Evolutionary conservation across 2,888 invertebrate species (phyloP).

Genomic region (Drosophila setosimentum): DNA sequence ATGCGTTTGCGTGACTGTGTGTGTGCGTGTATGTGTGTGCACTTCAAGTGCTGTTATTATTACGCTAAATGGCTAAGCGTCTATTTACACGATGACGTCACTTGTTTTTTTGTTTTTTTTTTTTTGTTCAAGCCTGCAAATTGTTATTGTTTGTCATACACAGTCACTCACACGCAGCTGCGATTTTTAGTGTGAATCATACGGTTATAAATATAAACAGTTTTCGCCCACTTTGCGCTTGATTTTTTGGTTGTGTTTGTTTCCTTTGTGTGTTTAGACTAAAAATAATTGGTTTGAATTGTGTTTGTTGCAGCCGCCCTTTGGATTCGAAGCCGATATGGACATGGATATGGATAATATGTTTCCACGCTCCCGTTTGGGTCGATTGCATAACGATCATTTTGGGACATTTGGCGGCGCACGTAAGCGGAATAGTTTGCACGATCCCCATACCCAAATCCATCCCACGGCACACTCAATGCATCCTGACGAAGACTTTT

Average conservation of each 20-base stretch:
- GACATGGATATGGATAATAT: slow-evolving; percentile 84
- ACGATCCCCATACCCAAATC: slow-evolving; percentile 71
- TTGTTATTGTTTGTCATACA: slow-evolving; percentile 54
- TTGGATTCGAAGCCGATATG: slow-evolving; percentile 83
- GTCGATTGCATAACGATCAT: slow-evolving; percentile 84
- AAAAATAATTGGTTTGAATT: slow-evolving; percentile 22
- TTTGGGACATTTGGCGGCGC: slow-evolving; percentile 83
- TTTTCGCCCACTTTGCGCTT: slow-evolving; percentile 49
- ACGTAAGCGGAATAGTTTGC: slow-evolving; percentile 84
- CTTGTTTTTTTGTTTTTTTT: slow-evolving; percentile 53
- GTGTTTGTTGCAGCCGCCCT: slow-evolving; percentile 76
- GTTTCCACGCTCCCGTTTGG: slow-evolving; percentile 83
- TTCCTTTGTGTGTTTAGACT: background rate
- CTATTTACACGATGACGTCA: slow-evolving; percentile 71
- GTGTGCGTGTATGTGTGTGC: background rate
- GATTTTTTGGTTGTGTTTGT: background rate
- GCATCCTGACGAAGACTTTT: slow-evolving; percentile 76
- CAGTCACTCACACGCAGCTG: slow-evolving; percentile 18
- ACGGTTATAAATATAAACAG: slow-evolving; percentile 73
- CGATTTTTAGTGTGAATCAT: slow-evolving; percentile 60
- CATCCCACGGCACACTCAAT: slow-evolving; percentile 54
- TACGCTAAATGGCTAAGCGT: slow-evolving; percentile 24
- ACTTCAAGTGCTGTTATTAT: slow-evolving; percentile 6
- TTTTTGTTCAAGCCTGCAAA: slow-evolving; percentile 30
- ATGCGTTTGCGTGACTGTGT: background rate